phyloP scores from a whole-genome alignment of 2,113 vertebrate genomes.

The Antechinus stuartii region DNA sequence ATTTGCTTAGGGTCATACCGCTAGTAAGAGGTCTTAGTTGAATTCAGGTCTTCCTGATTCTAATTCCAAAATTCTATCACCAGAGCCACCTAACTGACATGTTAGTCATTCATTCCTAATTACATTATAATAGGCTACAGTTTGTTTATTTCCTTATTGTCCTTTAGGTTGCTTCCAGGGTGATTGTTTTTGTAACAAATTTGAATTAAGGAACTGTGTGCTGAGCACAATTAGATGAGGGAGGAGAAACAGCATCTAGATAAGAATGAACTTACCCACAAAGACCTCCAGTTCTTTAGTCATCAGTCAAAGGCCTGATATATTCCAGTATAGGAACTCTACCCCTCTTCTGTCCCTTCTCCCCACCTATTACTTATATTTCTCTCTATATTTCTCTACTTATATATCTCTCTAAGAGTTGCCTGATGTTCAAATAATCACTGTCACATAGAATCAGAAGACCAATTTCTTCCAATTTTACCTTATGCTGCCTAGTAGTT shows the following conservation, averaged over 20 bases:
- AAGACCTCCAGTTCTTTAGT: neutral
- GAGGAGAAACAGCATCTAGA: neutral
- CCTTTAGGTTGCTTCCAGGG: neutral
- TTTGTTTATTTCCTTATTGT: neutral
- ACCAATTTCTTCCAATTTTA: neutral
- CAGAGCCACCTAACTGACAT: neutral
- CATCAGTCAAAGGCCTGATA: neutral
- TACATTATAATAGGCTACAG: neutral
- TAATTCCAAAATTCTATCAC: neutral
- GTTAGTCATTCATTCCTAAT: neutral
- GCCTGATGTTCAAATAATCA: neutral
- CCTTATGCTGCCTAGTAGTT: neutral
- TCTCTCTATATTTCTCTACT: neutral
- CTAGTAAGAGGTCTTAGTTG: neutral
- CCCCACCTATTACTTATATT: neutral
- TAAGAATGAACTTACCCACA: neutral
- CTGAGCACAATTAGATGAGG: neutral
- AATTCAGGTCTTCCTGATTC: neutral
- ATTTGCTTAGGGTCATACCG: neutral
- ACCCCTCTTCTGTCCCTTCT: neutral
- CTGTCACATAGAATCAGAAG: neutral
- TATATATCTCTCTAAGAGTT: neutral
- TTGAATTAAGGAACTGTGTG: neutral
- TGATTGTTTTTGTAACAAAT: neutral
- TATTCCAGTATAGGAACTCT: neutral